A percentile compares a stretch with the other conserved stretches of the same genome.
These are phyloP conservation scores for Caenorhabditis auriculariae DNA, from an alignment of 2,888 invertebrate species.

Conservation along the genomic window DNA sequence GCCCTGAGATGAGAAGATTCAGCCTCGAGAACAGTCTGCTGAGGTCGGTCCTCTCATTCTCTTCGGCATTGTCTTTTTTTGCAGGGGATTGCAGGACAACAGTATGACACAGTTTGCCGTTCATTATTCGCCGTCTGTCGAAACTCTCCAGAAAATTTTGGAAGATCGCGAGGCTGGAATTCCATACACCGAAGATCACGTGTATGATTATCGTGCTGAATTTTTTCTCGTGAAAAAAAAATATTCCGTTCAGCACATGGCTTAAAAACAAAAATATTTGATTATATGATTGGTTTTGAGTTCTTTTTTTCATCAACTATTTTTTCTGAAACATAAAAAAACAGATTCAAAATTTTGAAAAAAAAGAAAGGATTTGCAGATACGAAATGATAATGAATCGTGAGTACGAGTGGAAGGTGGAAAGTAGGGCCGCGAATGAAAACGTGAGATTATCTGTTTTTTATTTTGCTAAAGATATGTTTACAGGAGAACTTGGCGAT, in stretches of 20 bases:
- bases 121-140: slow-evolving; percentile 92
- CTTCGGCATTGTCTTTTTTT: slow-evolving; percentile 44
- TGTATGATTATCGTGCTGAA: slow-evolving; percentile 11
- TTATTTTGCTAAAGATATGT: too few species aligned
- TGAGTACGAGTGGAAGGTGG: slow-evolving; percentile 99
- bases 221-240: neutral
- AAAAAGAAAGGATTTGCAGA: slow-evolving; percentile 50
- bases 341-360: too few species aligned
- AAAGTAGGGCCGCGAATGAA: slow-evolving; percentile 70
- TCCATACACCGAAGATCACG: slow-evolving; percentile 71
- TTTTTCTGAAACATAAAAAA: too few species aligned
- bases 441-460: too few species aligned
- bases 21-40: slow-evolving; percentile 30
- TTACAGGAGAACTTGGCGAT: slow-evolving; percentile 67
- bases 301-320: too few species aligned
- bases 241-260: too few species aligned
- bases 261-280: too few species aligned
- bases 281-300: too few species aligned
- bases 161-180: slow-evolving; percentile 77
- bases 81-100: slow-evolving; percentile 95
- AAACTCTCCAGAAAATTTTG: slow-evolving; percentile 84
- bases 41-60: too few species aligned
- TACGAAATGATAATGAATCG: slow-evolving; percentile 96
- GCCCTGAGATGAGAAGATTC: slow-evolving; percentile 23
- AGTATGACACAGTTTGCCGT: slow-evolving; percentile 99